Evolutionary conservation across 2,113 vertebrate species (phyloP), one percentile per base, ranked within the genome.

Genomic region (Caranx ignobilis): DNA sequence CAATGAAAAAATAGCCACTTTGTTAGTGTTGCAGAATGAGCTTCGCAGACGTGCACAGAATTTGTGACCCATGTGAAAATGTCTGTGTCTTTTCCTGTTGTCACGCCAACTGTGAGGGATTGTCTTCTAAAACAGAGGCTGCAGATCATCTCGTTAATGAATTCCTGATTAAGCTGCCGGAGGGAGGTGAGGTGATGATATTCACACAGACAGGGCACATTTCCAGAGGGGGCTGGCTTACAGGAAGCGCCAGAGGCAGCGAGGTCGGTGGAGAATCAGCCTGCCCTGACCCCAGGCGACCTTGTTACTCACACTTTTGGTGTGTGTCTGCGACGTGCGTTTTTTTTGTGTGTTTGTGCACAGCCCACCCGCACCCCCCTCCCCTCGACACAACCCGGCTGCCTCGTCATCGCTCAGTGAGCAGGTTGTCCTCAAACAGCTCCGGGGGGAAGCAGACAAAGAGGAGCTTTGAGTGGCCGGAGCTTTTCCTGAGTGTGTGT

Each of bases 171-270:
- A 75, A 11, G 52, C 56, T 3, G 6, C 13, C 63, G 63, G 62
- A 19, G 69, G 56, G 80, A 65, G 26, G 26, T 26, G 26, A 76
- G 87, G 73, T 79, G 85, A 78, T 54, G 74, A 57, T 71, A 79
- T 91, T 90, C 89, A 77, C 89, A 87, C 69, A 43, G 70, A 64
- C 47, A 72, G 82, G 86, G 81, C 84, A 91, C 65, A 73, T 79
- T 89, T 87, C 84, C 81, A 86, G 47, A 43, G 41, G 62, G 26
- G 26, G 26, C 26, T 26, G 26, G 64, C 67, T 68, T 64, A 66
- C 81, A 66, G 75, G 62, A 60, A 79, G 55, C 78, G 52, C 66
- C 32, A 47, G 21, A 71, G 69, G 37, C 73, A 31, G 47, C 2
- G 1, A 56, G 52, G 60, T 26, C 26, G 26, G 26, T 11, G 57